These are phyloP conservation scores for Eclectus roratus DNA, from an alignment of 2,113 vertebrate genomes.

Conservation along the genomic window DNA sequence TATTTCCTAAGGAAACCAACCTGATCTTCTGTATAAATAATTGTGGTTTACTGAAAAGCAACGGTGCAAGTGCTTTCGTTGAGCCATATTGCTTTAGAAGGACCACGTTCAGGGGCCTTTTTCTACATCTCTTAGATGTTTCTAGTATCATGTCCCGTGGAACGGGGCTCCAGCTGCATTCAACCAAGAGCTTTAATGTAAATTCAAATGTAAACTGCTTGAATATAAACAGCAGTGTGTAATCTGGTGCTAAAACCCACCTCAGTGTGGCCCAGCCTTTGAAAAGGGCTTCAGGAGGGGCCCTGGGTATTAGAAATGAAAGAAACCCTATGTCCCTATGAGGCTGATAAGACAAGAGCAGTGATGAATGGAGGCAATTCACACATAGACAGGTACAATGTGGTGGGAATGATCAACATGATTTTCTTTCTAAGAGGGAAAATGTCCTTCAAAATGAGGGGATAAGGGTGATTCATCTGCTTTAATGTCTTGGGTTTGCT, in stretches of 20 bases:
- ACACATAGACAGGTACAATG: rapidly evolving
- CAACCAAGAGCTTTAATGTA: not conserved
- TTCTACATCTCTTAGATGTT: not conserved
- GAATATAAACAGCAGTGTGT: not conserved
- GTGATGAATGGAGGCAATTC: not conserved
- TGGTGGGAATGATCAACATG: not conserved
- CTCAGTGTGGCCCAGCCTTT: not conserved
- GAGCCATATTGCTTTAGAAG: not conserved
- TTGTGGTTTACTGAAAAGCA: not conserved
- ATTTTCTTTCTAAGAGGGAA: not conserved
- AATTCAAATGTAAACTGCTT: not conserved
- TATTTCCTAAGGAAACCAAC: not conserved
- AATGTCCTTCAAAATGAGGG: not conserved
- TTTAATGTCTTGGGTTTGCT: not conserved
- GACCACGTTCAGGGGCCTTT: not conserved
- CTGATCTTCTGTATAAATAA: not conserved
- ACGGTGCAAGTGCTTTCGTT: not conserved
- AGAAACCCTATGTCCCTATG: not conserved
- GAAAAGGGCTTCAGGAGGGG: not conserved
- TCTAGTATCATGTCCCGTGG: not conserved
- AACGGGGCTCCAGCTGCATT: not conserved
- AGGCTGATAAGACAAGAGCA: not conserved
- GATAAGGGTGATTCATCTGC: not conserved
- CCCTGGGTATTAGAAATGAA: too few relatives aligned
- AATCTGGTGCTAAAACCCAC: not conserved